These are phyloP conservation scores for Troglohyphantes excavatus DNA, from an alignment of 2,888 invertebrate genomes.

Conservation along the genomic window DNA sequence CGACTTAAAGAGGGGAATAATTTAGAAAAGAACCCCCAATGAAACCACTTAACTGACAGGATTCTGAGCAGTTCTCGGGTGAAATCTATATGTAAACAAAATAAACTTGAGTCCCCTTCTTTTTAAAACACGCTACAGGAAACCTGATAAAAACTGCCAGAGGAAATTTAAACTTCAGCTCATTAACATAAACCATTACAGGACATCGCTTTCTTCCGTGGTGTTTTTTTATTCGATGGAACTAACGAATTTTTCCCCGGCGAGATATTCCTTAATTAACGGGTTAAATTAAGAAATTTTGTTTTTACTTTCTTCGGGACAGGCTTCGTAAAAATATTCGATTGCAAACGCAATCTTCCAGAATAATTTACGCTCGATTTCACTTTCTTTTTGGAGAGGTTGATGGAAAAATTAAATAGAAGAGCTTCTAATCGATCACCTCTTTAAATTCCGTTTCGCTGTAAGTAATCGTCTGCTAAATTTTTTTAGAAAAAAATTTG, in stretches of 20 bases:
- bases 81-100: slow-evolving; percentile 39
- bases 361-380: slow-evolving; percentile 56
- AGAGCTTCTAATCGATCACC: slow-evolving; percentile 31
- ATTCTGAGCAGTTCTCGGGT: slow-evolving; percentile 40
- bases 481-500: background rate
- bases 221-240: slow-evolving; percentile 25
- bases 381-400: background rate
- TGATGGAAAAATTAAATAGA: slow-evolving; percentile 35
- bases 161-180: slow-evolving; percentile 49
- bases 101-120: slow-evolving; percentile 19
- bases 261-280: slow-evolving; percentile 55
- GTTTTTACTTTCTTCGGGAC: slow-evolving; percentile 5
- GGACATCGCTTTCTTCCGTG: slow-evolving; percentile 25
- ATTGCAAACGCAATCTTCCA: slow-evolving; percentile 52
- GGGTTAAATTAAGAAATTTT: slow-evolving; percentile 63
- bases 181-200: slow-evolving; percentile 70
- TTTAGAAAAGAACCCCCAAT: slow-evolving; percentile 13
- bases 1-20: background rate
- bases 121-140: background rate
- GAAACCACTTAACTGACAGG: slow-evolving; percentile 45
- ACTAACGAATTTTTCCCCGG: slow-evolving; percentile 13
- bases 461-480: slow-evolving; percentile 23
- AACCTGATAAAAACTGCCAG: slow-evolving; percentile 22
- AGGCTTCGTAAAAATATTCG: slow-evolving; percentile 52
- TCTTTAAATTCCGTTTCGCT: slow-evolving; percentile 23